phyloP scores from a whole-genome alignment of 2,797 vertebrate species.

The Caiman crocodilus region DNA sequence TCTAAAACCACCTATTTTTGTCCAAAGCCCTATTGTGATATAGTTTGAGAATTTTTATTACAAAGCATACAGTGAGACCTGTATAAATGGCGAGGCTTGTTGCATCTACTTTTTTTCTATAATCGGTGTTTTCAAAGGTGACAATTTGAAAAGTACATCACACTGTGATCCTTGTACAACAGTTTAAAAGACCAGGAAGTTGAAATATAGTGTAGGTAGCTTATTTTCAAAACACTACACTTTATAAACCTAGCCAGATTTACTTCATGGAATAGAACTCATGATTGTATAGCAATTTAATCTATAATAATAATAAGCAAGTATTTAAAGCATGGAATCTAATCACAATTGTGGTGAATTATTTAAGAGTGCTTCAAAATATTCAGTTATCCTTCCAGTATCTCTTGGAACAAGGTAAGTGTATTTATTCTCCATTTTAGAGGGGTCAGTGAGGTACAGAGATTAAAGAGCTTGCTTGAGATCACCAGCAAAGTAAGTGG shows the following conservation, averaged over 20 bases:
- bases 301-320: rapidly evolving
- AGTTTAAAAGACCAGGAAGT: neutral
- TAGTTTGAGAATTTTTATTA: neutral
- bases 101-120: too few relatives aligned
- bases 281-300: neutral
- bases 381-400: neutral
- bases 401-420: neutral
- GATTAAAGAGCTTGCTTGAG: rapidly evolving
- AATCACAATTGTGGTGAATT: neutral
- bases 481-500: rapidly evolving
- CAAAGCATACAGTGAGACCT: rapidly evolving
- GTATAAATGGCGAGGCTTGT: neutral
- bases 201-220: neutral
- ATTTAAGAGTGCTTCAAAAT: neutral
- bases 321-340: neutral
- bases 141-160: neutral
- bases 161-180: neutral
- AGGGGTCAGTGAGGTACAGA: neutral
- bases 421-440: neutral
- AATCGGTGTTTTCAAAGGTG: neutral
- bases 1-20: neutral
- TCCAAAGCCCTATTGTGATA: neutral
- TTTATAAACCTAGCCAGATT: neutral
- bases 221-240: neutral
- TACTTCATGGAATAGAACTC: neutral